Conservation (phyloP, 2,113 vertebrate genomes). For the Paraplagusia blochii region DNA sequence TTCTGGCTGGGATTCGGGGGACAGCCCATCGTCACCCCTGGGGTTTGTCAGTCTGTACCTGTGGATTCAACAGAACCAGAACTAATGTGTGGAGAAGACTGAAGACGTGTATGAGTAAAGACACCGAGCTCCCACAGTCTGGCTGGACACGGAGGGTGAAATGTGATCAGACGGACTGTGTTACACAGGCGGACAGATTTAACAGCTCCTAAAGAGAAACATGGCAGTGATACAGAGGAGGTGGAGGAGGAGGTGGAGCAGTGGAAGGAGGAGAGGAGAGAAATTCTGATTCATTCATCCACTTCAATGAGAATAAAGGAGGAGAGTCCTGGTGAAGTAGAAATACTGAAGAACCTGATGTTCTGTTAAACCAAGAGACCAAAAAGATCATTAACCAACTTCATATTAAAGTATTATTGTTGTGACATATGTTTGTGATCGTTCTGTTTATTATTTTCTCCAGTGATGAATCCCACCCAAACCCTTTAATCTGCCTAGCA, state of each 20-base stretch:
- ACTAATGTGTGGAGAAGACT: not conserved
- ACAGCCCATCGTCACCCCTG: slow-evolving; percentile 1
- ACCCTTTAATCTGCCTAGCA: no score
- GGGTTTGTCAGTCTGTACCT: not conserved
- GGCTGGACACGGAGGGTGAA: slow-evolving; percentile 59
- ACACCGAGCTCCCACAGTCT: slow-evolving; percentile 66
- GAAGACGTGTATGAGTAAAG: slow-evolving; percentile 64
- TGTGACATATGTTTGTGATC: no score
- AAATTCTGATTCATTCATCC: slow-evolving; percentile 74
- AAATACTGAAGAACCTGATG: no score
- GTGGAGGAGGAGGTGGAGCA: slow-evolving; percentile 54
- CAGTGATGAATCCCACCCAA: no score
- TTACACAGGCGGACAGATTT: slow-evolving; percentile 74
- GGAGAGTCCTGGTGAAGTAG: no score
- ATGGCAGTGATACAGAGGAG: slow-evolving; percentile 61
- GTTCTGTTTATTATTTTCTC: no score
- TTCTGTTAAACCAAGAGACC: no score
- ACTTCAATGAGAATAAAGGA: not conserved
- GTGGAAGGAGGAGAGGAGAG: slow-evolving; percentile 61
- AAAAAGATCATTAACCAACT: no score
- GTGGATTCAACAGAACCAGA: not conserved
- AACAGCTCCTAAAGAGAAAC: slow-evolving; percentile 67
- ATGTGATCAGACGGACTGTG: slow-evolving; percentile 74
- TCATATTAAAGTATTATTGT: no score
- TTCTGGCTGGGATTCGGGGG: slow-evolving; percentile 5